These are phyloP conservation scores for Otocyon megalotis DNA, from an alignment of 2,113 vertebrate species.

Conservation along the genomic window DNA sequence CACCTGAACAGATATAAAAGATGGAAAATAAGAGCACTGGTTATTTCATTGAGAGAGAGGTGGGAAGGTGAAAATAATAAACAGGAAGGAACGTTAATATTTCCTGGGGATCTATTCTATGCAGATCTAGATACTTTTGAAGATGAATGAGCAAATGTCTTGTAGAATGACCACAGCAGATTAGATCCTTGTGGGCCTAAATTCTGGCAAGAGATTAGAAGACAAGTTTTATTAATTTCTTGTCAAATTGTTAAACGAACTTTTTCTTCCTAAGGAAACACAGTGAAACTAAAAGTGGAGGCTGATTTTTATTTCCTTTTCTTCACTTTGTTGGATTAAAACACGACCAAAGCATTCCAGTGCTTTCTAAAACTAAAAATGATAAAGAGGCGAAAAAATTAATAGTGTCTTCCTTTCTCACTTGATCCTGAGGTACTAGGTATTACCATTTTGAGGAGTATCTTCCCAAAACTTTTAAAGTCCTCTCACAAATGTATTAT, in stretches of 20 bases:
- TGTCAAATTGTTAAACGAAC: constrained; percentile 29
- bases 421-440: neutral
- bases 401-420: neutral
- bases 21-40: neutral
- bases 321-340: constrained; percentile 1
- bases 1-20: neutral
- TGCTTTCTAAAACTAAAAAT: constrained; percentile 44
- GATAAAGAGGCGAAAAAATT: constrained; percentile 23
- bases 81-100: neutral
- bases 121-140: neutral
- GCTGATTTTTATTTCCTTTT: constrained; percentile 32
- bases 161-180: neutral
- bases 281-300: neutral
- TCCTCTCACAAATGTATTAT: neutral
- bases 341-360: neutral
- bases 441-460: neutral
- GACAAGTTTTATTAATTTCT: constrained; percentile 33
- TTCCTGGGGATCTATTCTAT: neutral
- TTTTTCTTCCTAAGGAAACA: constrained; percentile 43
- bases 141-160: neutral
- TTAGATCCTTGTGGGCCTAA: neutral
- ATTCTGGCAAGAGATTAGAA: neutral
- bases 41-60: neutral
- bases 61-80: neutral
- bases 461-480: neutral